These are phyloP conservation scores for Geopemphigus sp. DNA, from an alignment of 1,140 invertebrate species.

Conservation along the genomic window DNA sequence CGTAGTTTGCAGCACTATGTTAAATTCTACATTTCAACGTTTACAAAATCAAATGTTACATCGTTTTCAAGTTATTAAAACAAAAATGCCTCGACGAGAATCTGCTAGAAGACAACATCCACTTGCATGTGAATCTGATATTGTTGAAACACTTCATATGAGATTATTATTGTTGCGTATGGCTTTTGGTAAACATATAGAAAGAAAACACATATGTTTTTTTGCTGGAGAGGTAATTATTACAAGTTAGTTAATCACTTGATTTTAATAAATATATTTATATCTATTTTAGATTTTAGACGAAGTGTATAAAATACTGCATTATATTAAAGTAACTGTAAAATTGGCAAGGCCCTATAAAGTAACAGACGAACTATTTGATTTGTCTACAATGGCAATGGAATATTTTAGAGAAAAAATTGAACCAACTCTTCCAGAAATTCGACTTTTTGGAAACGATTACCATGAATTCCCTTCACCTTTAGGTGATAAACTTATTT, in stretches of 20 bases:
- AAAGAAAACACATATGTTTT: constrained; percentile 84
- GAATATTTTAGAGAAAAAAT: constrained; percentile 89
- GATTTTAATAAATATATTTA: constrained; percentile 15
- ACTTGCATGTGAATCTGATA: constrained; percentile 80
- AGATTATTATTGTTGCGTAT: constrained; percentile 80
- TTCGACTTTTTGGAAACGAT: constrained; percentile 75
- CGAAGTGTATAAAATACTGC: constrained; percentile 77
- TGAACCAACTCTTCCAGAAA: constrained; percentile 80
- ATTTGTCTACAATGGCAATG: constrained; percentile 89
- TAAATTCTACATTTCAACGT: constrained; percentile 78
- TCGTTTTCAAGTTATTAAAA: constrained; percentile 73
- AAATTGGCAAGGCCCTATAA: constrained; percentile 79
- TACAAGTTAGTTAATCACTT: neutral
- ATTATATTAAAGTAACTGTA: constrained; percentile 77
- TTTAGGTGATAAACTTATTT: neutral
- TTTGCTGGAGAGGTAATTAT: constrained; percentile 79
- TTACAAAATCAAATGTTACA: constrained; percentile 76
- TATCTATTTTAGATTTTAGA: constrained; percentile 61
- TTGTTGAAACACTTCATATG: constrained; percentile 86
- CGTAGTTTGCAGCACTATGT: constrained; percentile 69
- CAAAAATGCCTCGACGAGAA: constrained; percentile 84
- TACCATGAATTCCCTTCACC: constrained; percentile 44
- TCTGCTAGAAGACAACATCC: constrained; percentile 80
- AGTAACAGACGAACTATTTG: constrained; percentile 87
- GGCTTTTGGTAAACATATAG: constrained; percentile 88